phyloP scores from a whole-genome alignment of 2,113 vertebrate genomes.

The Bettongia penicillata region DNA sequence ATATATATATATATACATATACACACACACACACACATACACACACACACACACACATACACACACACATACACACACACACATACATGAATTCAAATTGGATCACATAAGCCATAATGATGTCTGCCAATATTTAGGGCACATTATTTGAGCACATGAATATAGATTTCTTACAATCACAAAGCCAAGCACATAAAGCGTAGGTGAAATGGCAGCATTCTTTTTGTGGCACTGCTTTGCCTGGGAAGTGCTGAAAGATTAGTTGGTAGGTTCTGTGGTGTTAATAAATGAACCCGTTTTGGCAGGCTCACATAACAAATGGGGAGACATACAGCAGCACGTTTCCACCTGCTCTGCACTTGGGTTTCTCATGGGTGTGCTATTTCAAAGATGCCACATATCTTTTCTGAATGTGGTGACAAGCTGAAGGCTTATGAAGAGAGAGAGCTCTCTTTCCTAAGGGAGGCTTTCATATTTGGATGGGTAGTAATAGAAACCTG shows the following conservation, averaged over 20 bases:
- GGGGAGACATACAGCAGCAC: accelerated
- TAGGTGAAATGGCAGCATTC: not conserved
- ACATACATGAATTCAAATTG: not conserved
- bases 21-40: too few species aligned
- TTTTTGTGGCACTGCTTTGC: not conserved
- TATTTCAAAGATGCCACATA: not conserved
- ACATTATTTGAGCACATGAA: not conserved
- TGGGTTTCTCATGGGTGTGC: not conserved
- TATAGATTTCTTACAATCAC: not conserved
- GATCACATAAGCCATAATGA: not conserved
- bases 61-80: too few species aligned
- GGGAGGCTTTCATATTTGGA: not conserved
- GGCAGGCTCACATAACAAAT: not conserved
- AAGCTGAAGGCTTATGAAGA: not conserved
- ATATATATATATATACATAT: too few species aligned
- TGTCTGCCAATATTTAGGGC: not conserved
- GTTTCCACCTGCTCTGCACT: not conserved
- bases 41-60: too few species aligned
- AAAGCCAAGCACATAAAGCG: not conserved
- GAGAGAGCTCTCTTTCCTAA: not conserved
- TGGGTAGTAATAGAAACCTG: slow-evolving; percentile 8
- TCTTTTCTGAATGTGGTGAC: not conserved
- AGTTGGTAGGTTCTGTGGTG: not conserved
- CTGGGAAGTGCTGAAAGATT: not conserved
- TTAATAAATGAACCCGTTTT: not conserved